phyloP scores from a whole-genome alignment of 2,888 invertebrate genomes.

The Drosophila mercatorum region DNA sequence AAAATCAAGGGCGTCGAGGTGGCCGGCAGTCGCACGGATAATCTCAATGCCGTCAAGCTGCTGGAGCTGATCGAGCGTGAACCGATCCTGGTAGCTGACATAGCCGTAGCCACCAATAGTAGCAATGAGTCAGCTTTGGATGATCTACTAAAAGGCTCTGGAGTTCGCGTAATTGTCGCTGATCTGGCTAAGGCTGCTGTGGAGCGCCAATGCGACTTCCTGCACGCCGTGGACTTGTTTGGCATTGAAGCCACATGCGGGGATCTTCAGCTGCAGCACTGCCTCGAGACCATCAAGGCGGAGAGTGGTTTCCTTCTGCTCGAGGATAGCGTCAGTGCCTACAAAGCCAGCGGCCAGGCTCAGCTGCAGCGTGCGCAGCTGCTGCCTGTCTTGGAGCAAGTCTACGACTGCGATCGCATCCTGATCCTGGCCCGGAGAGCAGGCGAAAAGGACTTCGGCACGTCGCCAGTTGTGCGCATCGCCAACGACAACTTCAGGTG shows the following conservation, averaged over 20 bases:
- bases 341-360: conserved; percentile 83
- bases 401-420: conserved; percentile 87
- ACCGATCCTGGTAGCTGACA: conserved; percentile 89
- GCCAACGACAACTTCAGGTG: conserved; percentile 90
- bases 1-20: conserved; percentile 91
- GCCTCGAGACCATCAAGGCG: conserved; percentile 87
- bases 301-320: conserved; percentile 91
- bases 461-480: conserved; percentile 87
- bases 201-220: conserved; percentile 89
- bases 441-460: background rate
- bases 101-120: conserved; percentile 86
- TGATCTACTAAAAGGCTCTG: conserved; percentile 86
- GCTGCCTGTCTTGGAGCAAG: conserved; percentile 87
- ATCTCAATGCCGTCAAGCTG: conserved; percentile 87
- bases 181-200: conserved; percentile 87
- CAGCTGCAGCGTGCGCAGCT: conserved; percentile 85
- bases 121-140: conserved; percentile 86
- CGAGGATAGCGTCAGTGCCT: conserved; percentile 87
- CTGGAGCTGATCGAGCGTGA: conserved; percentile 89
- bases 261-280: conserved; percentile 86
- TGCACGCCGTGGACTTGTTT: conserved; percentile 88
- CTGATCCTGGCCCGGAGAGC: conserved; percentile 88
- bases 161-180: conserved; percentile 87
- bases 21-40: conserved; percentile 87
- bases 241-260: conserved; percentile 83